Evolutionary conservation across 2,888 invertebrate genomes (phyloP), one percentile per base, ranked within the genome.

Genomic region (Drosophila conformis): DNA sequence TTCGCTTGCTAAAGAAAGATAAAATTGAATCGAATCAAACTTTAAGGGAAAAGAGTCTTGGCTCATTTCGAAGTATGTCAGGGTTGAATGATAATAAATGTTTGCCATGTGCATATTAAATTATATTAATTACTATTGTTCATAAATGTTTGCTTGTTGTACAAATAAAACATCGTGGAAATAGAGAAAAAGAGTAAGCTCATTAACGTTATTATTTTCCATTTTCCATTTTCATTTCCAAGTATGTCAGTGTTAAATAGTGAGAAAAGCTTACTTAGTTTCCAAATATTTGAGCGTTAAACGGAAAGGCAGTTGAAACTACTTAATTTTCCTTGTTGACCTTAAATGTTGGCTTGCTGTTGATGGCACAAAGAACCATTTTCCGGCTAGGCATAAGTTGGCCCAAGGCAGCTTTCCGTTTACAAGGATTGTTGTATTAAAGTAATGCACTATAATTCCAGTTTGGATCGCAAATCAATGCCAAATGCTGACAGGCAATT

Each of bases 401-500:
- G 38, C 27, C 38, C 13, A 29, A 29, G 4, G 27, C 25, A 36
- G 21, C 13, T 54, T 25, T 27, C 4, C 25, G 21, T 35, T 18
- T 11, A 13, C 18, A 10, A 15, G 10, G 2, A 21, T n/a, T 27
- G 46, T 15, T 46, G 42, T 6, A 4, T 6, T 21, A 15, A 25
- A 36, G 54, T 54, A 46, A 18, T 36, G 15, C 36, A 27, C 27
- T 40, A 1, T 31, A 21, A 15, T 15, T 57, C 10, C 6, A 31
- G 51, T 51, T 42, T 21, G 42, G n/a, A 29, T 18, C 6, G n/a
- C 27, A 73, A 69, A 60, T 67, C 71, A 71, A 78, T 69, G 67
- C 64, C 78, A 74, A 74, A n/a, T 59, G 73, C 63, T 70, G 66
- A 63, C 54, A 54, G 69, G 56, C 42, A 67, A 63, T 48, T 56